phyloP scores from a whole-genome alignment of 2,113 vertebrate genomes.

The Phyllopteryx taeniolatus region DNA sequence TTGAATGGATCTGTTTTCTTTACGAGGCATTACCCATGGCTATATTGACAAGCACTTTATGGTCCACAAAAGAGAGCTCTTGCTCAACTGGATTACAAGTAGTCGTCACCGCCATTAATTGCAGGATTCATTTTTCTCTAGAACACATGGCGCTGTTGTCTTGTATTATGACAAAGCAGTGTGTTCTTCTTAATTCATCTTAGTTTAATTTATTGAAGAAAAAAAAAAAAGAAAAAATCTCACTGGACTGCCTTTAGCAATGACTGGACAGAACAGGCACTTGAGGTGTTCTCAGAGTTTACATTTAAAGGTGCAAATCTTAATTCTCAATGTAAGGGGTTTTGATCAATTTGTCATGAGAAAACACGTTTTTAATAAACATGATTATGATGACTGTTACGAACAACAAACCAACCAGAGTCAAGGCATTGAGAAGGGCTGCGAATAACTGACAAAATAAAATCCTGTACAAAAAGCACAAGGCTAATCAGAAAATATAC shows the following conservation, averaged over 20 bases:
- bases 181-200: too few relatives aligned
- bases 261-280: background rate
- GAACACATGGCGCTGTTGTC: background rate
- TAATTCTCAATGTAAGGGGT: too few relatives aligned
- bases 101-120: background rate
- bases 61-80: background rate
- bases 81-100: background rate
- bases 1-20: background rate
- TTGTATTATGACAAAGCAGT: background rate
- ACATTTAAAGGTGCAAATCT: too few relatives aligned
- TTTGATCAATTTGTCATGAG: too few relatives aligned
- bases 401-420: too few relatives aligned
- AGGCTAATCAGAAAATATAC: background rate
- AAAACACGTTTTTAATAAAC: too few relatives aligned
- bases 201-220: too few relatives aligned
- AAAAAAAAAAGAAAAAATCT: too few relatives aligned
- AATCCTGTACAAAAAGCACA: background rate
- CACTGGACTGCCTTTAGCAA: background rate
- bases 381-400: too few relatives aligned
- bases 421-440: too few relatives aligned
- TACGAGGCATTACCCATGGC: background rate
- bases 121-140: background rate
- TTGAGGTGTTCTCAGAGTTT: background rate
- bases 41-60: background rate
- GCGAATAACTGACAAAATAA: background rate